phyloP scores from a whole-genome alignment of 2,888 invertebrate species.

The Seladonia tumulorum region DNA sequence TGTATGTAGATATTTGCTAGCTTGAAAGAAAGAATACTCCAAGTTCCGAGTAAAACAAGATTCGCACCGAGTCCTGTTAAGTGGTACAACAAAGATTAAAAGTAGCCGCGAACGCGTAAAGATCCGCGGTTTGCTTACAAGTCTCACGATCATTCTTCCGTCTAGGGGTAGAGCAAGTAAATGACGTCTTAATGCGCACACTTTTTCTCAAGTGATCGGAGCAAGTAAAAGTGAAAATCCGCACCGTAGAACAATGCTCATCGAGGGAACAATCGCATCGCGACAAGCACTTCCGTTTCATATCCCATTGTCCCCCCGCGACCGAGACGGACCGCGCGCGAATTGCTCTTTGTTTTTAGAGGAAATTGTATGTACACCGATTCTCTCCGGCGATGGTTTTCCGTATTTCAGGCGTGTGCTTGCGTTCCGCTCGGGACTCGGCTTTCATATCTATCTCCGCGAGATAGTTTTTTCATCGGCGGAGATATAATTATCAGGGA shows the following conservation, averaged over 20 bases:
- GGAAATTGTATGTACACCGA: constrained; percentile 12
- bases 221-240: background rate
- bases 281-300: background rate
- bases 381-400: background rate
- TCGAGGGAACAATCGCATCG: constrained; percentile 21
- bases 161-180: background rate
- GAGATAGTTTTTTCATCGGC: background rate
- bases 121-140: background rate
- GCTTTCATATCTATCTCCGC: background rate
- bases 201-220: constrained; percentile 6
- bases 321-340: background rate
- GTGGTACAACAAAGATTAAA: background rate
- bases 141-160: background rate
- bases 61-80: background rate
- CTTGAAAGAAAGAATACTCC: no score
- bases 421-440: background rate
- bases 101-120: no score
- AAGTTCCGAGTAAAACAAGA: no score
- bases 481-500: constrained; percentile 10
- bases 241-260: constrained; percentile 28
- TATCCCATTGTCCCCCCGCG: background rate
- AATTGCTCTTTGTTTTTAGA: constrained; percentile 22
- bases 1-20: no score
- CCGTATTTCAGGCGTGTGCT: background rate
- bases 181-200: background rate